Percentiles rank a stretch among this genome's conserved stretches.
phyloP scores from a whole-genome alignment of 2,888 invertebrate genomes.

The Aporophyla nigra region DNA sequence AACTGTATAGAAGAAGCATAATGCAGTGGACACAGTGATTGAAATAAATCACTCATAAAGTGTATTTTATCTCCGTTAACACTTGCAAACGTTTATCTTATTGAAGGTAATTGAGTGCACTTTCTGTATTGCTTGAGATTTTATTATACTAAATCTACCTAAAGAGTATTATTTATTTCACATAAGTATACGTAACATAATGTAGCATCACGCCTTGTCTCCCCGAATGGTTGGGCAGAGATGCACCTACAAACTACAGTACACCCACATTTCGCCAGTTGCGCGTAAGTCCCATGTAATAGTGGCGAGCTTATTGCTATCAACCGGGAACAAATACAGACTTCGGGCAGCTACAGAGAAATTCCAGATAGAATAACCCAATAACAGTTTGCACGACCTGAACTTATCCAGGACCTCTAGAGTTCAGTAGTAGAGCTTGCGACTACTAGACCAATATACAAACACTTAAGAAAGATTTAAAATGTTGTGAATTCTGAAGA shows the following conservation, averaged over 20 bases:
- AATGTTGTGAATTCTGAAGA: background rate
- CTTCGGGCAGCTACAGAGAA: too few species aligned
- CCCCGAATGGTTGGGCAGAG: too few species aligned
- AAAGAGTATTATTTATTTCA: background rate
- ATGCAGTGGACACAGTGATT: constrained; percentile 39
- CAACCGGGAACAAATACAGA: too few species aligned
- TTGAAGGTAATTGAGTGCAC: constrained; percentile 67
- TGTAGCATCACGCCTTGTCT: too few species aligned
- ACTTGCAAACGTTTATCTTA: constrained; percentile 63
- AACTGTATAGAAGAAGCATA: background rate
- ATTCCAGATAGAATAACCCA: too few species aligned
- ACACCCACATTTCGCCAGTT: too few species aligned
- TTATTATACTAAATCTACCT: constrained; percentile 7
- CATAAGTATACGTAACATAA: background rate
- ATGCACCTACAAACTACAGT: too few species aligned
- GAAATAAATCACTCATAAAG: constrained; percentile 52
- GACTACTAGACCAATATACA: background rate
- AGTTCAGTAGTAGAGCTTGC: too few species aligned
- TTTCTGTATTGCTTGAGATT: constrained; percentile 43
- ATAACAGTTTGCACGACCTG: too few species aligned
- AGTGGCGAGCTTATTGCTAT: too few species aligned
- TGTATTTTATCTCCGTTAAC: constrained; percentile 52
- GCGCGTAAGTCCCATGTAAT: too few species aligned
- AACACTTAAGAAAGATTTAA: background rate
- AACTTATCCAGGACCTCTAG: too few species aligned